phyloP scores from a whole-genome alignment of 2,888 invertebrate species.

The Zelleria hepariella region DNA sequence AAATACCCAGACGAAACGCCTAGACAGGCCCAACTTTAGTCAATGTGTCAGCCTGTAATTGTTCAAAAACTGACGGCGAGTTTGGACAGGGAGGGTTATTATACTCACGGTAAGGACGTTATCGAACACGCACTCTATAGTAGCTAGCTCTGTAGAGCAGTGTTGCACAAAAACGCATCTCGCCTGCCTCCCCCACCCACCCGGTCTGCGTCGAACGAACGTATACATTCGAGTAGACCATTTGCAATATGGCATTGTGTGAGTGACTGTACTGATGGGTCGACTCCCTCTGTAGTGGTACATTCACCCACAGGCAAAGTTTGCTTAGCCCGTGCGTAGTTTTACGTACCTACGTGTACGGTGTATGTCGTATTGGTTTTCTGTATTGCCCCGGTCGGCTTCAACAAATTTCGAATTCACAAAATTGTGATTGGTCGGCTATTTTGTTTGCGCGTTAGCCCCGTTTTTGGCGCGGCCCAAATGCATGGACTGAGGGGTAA shows the following conservation, averaged over 20 bases:
- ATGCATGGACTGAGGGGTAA: slow-evolving; percentile 39
- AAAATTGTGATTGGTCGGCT: slow-evolving; percentile 67
- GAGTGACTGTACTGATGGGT: slow-evolving; percentile 42
- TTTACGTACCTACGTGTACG: slow-evolving; percentile 35
- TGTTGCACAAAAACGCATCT: slow-evolving; percentile 70
- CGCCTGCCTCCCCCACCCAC: slow-evolving; percentile 41
- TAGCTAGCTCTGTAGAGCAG: slow-evolving; percentile 37
- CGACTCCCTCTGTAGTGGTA: slow-evolving; percentile 25
- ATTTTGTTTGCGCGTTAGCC: slow-evolving; percentile 51
- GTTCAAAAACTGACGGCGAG: slow-evolving; percentile 14
- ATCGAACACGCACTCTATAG: slow-evolving; percentile 61
- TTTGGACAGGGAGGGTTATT: slow-evolving; percentile 10
- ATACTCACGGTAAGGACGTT: slow-evolving; percentile 22
- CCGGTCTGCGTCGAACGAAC: slow-evolving; percentile 51
- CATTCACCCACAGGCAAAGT: slow-evolving; percentile 34
- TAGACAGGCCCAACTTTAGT: slow-evolving; percentile 5
- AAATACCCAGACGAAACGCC: slow-evolving; percentile 30
- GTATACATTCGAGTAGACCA: slow-evolving; percentile 71
- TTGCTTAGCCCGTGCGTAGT: slow-evolving; percentile 68
- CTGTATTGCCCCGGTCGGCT: slow-evolving; percentile 53
- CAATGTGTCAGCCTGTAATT: slow-evolving; percentile 16
- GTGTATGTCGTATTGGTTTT: slow-evolving; percentile 64
- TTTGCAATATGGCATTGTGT: slow-evolving; percentile 69
- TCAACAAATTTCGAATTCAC: slow-evolving; percentile 71
- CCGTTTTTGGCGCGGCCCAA: slow-evolving; percentile 30